Conservation (phyloP, 2,888 invertebrate genomes). For the Anorthoa munda region DNA sequence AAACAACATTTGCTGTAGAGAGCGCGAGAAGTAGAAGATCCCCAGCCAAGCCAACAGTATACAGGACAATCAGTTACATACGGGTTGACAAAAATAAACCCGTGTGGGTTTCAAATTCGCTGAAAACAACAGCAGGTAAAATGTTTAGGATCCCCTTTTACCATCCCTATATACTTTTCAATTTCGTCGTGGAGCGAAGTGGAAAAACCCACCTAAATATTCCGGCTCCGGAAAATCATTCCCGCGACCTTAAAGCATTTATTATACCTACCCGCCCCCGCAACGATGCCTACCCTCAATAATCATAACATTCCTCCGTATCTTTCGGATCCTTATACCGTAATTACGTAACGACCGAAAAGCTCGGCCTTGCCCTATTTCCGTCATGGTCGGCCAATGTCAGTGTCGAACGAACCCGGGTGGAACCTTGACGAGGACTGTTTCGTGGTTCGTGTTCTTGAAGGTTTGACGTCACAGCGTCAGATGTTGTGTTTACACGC, state of each 20-base stretch:
- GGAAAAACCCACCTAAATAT: slow-evolving; percentile 10
- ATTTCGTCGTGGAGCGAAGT: slow-evolving; percentile 14
- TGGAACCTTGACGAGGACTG: slow-evolving; percentile 62
- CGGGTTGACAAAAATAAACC: slow-evolving; percentile 7
- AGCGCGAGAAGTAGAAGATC: too few species aligned
- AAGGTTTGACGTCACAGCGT: slow-evolving; percentile 59
- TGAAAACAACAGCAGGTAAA: slow-evolving; percentile 16
- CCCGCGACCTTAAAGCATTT: slow-evolving; percentile 27
- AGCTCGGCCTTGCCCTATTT: slow-evolving; percentile 78
- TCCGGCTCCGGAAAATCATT: slow-evolving; percentile 19
- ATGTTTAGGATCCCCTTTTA: not conserved
- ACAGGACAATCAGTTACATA: not conserved
- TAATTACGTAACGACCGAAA: slow-evolving; percentile 68
- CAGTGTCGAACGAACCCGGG: slow-evolving; percentile 73
- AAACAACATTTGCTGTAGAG: too few species aligned
- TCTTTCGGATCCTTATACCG: slow-evolving; percentile 30
- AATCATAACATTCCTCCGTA: slow-evolving; percentile 41
- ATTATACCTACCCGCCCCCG: slow-evolving; percentile 8
- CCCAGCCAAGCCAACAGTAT: not conserved
- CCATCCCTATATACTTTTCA: slow-evolving; percentile 10
- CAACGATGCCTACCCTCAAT: slow-evolving; percentile 29
- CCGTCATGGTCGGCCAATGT: slow-evolving; percentile 79
- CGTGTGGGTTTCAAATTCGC: not conserved
- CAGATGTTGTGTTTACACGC: slow-evolving; percentile 58
- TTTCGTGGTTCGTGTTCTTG: slow-evolving; percentile 63